Evolutionary conservation across 2,113 vertebrate species (phyloP).

Genomic region (Ploceus nigricollis): DNA sequence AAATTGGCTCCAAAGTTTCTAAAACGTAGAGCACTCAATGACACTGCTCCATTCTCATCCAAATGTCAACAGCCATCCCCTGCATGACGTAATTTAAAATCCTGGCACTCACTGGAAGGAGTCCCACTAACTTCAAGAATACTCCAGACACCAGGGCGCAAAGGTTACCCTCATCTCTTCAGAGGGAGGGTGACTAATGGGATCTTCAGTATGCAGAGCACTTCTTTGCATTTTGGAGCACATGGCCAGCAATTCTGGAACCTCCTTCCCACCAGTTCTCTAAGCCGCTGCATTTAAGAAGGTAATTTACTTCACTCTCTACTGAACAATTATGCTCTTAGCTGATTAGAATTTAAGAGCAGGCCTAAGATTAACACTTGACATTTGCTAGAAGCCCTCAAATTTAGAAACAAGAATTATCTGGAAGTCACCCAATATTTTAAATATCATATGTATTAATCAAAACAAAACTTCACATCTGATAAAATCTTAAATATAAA

Average conservation of each 20-base stretch:
- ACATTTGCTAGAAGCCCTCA: conserved; percentile 54
- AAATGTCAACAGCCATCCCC: background rate
- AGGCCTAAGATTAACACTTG: conserved; percentile 52
- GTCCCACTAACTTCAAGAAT: background rate
- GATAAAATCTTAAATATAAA: background rate
- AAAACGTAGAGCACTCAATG: rapidly evolving
- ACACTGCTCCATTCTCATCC: background rate
- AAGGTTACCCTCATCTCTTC: background rate
- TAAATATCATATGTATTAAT: conserved; percentile 10
- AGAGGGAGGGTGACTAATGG: background rate
- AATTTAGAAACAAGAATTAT: conserved; percentile 22
- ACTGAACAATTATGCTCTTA: conserved; percentile 53
- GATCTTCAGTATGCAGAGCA: rapidly evolving
- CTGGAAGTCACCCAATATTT: conserved; percentile 29
- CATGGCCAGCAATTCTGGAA: background rate
- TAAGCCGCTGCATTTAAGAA: background rate
- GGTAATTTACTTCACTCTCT: conserved; percentile 22
- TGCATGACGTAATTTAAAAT: background rate
- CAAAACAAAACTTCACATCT: conserved; percentile 2
- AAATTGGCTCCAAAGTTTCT: background rate
- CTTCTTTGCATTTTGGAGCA: background rate
- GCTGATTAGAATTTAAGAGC: conserved; percentile 54
- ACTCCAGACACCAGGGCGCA: background rate
- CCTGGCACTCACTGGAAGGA: background rate
- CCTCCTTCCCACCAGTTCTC: background rate